Percentiles rank a stretch among this genome's conserved stretches.
phyloP scores from a whole-genome alignment of 2,797 vertebrate genomes.

The Numenius phaeopus region DNA sequence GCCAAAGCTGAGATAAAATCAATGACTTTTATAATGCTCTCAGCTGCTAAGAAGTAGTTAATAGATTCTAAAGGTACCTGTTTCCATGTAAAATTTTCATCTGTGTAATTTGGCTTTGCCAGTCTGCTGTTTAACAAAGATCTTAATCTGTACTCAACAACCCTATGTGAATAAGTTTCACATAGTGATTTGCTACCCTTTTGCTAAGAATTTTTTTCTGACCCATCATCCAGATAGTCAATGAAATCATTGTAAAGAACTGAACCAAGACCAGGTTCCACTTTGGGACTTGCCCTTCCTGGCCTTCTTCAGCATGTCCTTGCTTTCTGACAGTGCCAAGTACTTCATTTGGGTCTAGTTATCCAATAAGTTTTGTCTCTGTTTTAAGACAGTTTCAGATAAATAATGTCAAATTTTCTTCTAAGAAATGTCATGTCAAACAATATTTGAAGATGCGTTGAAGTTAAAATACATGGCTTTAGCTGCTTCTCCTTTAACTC shows the following conservation, averaged over 20 bases:
- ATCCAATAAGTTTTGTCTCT: background rate
- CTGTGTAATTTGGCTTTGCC: background rate
- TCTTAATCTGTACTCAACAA: background rate
- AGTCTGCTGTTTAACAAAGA: background rate
- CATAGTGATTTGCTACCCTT: background rate
- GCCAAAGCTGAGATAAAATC: background rate
- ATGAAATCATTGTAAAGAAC: background rate
- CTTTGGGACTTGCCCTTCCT: background rate
- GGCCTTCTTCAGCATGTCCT: background rate
- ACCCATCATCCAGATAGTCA: background rate
- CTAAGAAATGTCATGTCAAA: background rate
- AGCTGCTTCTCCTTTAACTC: background rate
- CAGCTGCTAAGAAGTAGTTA: background rate
- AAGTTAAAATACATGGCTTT: background rate
- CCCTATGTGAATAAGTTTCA: background rate
- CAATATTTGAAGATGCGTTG: background rate
- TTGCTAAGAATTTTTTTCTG: background rate
- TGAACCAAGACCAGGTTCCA: background rate
- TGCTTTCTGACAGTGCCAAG: background rate
- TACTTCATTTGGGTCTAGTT: background rate
- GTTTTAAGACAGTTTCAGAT: background rate
- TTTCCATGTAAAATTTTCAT: background rate
- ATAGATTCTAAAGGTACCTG: background rate
- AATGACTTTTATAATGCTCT: background rate
- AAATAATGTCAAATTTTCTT: background rate